These are phyloP conservation scores for Mormyrus iriodes DNA, from an alignment of 2,113 vertebrate species.

Conservation along the genomic window DNA sequence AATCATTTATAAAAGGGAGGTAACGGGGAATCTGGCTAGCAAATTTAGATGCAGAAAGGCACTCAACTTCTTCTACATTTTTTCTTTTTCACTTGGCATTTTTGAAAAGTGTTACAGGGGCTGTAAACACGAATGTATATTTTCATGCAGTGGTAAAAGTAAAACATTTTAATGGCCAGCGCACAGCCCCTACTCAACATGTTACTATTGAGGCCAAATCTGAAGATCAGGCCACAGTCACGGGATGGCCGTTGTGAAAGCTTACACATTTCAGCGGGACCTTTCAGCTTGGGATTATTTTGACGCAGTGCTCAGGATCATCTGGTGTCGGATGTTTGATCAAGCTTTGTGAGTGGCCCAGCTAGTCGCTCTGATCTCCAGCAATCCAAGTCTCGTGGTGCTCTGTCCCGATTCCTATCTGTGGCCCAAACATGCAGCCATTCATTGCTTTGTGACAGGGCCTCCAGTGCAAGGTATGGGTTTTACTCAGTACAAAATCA, in stretches of 20 bases:
- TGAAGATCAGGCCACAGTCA: conserved; percentile 41
- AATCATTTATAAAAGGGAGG: conserved; percentile 30
- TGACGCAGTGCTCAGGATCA: conserved; percentile 10
- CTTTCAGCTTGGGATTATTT: conserved; percentile 50
- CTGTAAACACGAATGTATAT: conserved; percentile 21
- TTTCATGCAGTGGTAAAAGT: neutral
- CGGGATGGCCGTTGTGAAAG: conserved; percentile 44
- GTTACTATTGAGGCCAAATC: conserved; percentile 46
- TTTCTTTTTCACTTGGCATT: conserved; percentile 16
- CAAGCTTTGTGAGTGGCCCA: conserved; percentile 23
- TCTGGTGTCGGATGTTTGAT: neutral
- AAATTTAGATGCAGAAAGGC: conserved; percentile 46
- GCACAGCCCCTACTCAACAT: conserved; percentile 38
- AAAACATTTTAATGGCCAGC: neutral
- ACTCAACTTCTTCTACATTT: conserved; percentile 22
- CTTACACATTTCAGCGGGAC: conserved; percentile 38
- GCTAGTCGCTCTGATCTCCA: conserved; percentile 43
- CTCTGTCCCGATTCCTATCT: conserved; percentile 49
- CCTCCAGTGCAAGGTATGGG: neutral
- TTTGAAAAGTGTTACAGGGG: conserved; percentile 40
- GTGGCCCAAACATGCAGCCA: conserved; percentile 48
- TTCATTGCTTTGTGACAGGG: conserved; percentile 51
- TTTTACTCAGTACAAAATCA: conserved; percentile 35
- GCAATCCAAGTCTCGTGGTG: conserved; percentile 43
- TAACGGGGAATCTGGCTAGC: conserved; percentile 31